Base-by-base conservation (phyloP, 2,113 vertebrate genomes). In the Microcebus ravelobensis region DNA sequence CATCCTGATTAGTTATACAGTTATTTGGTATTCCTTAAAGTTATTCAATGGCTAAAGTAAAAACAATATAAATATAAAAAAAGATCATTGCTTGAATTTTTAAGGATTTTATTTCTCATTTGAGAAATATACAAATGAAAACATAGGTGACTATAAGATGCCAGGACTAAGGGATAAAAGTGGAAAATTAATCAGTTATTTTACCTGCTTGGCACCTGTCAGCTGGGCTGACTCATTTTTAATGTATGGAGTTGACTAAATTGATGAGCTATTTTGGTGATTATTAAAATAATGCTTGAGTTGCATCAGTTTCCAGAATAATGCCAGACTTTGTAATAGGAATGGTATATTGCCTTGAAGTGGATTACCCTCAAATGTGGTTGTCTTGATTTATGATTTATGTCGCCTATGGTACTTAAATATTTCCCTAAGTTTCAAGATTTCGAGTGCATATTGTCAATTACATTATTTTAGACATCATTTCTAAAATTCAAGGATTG, bases 51-150 rank as follows among this genome's bases (percentile, higher is more conserved):
- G 29, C 5, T 76, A 34, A 86, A 87, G 61, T 39, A 63, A 95
- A 91, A 96, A 76, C 6, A 84, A 9, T 42, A 1, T 48, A 65
- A 81, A 73, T 67, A 87, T 88, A 63, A 34, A 39, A 39, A 93
- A 83, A 59, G 3, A 20, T 4, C 7, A 39, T 3, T 39, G 34
- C 20, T 92, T 5, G 21, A 50, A 36, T 23, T 90, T 84, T 70
- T 94, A 91, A 71, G 50, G 13, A 65, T 11, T 88, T 88, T 84
- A 29, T 85, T 70, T 96, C 36, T 90, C n/a, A 77, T 36, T 96
- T 52, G 67, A 83, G 65, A 81, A 95, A 27, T 55, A n/a, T 14
- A 18, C 63, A 61, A 52, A 23, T 59, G 61, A 74, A 89, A 74
- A 90, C 61, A 2, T 14, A 63, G 61, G 15, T 85, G 34, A 55